These are phyloP conservation scores for Ellobium chinense DNA, from an alignment of 2,888 invertebrate species.

Conservation along the genomic window DNA sequence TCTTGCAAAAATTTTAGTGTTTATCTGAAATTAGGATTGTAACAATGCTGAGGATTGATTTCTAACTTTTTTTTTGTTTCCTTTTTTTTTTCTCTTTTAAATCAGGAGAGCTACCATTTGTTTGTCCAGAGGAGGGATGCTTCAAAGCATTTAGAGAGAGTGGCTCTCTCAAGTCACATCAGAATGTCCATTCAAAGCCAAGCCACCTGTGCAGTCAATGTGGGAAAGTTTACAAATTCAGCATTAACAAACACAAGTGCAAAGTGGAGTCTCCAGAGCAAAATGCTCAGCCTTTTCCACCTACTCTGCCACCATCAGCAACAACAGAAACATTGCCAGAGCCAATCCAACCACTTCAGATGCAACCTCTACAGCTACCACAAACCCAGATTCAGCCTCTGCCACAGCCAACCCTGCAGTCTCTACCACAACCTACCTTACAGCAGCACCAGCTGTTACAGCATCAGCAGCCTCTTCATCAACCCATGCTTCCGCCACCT, in stretches of 20 bases:
- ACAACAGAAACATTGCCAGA: background rate
- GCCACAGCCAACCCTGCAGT: background rate
- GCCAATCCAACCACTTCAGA: background rate
- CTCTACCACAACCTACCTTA: background rate
- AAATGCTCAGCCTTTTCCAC: background rate
- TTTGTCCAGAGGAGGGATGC: constrained; percentile 33
- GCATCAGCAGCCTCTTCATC: background rate
- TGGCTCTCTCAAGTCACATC: constrained; percentile 13
- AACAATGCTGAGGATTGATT: too few species aligned
- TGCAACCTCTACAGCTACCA: background rate
- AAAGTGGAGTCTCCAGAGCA: background rate
- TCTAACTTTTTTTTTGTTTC: background rate
- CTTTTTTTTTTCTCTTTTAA: background rate
- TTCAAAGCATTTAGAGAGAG: constrained; percentile 18
- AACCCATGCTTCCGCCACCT: background rate
- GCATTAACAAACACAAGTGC: constrained; percentile 35
- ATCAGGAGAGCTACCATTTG: constrained; percentile 30
- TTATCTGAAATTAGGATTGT: background rate
- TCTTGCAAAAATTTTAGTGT: background rate
- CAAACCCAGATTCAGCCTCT: background rate
- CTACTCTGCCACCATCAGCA: background rate
- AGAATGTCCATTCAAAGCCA: constrained; percentile 15
- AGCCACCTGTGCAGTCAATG: constrained; percentile 34
- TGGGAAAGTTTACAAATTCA: constrained; percentile 35
- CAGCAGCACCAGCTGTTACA: background rate